Percentiles rank a stretch among this genome's conserved stretches.
Evolutionary conservation across 2,888 invertebrate genomes (phyloP).

Genomic region (Crematogaster levior): DNA sequence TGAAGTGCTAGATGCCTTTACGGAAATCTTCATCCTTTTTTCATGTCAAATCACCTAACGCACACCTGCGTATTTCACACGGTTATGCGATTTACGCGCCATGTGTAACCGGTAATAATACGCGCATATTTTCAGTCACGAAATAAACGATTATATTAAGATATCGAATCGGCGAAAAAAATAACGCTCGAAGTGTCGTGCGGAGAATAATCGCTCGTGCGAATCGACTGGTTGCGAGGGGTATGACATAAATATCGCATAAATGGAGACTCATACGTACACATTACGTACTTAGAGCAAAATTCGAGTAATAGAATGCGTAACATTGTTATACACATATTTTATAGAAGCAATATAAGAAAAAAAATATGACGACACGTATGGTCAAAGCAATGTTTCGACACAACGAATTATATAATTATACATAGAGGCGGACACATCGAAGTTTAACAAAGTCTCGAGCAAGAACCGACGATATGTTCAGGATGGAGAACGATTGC

Average conservation of each 20-base stretch:
- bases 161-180: not conserved
- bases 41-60: constrained; percentile 5
- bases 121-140: not conserved
- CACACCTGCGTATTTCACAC: constrained; percentile 37
- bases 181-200: not conserved
- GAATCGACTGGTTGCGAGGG: constrained; percentile 15
- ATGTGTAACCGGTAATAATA: constrained; percentile 1
- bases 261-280: constrained; percentile 37
- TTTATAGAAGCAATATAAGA: constrained; percentile 81
- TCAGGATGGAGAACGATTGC: constrained; percentile 66
- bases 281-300: constrained; percentile 67
- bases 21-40: not conserved
- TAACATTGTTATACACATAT: constrained; percentile 81
- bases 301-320: constrained; percentile 70
- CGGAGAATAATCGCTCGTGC: not conserved
- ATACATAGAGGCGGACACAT: constrained; percentile 80
- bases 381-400: constrained; percentile 85
- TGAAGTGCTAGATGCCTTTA: not conserved
- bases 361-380: constrained; percentile 74
- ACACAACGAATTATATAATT: constrained; percentile 85
- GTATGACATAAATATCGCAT: constrained; percentile 2
- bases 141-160: not conserved
- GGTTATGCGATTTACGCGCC: constrained; percentile 34
- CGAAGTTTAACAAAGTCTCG: constrained; percentile 70
- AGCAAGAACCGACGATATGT: constrained; percentile 66